Conservation (phyloP, 1,140 invertebrate species). For the Odontomachus brunneus region DNA sequence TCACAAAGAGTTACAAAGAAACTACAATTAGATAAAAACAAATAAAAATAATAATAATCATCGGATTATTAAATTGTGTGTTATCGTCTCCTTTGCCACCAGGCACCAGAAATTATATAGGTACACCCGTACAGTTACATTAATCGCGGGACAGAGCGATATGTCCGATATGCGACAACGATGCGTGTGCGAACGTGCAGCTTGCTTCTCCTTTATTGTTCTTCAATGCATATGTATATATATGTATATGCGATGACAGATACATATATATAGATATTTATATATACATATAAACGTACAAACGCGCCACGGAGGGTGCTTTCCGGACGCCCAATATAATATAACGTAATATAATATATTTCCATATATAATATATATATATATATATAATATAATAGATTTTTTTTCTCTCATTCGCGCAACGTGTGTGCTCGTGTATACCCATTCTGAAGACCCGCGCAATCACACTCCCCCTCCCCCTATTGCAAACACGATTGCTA, state of each 20-base stretch:
- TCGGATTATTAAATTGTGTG: constrained; percentile 68
- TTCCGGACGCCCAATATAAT: neutral
- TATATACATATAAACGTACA: constrained; percentile 52
- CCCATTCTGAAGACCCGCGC: constrained; percentile 39
- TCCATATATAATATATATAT: constrained; percentile 61
- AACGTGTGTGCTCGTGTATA: constrained; percentile 52
- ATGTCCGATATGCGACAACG: constrained; percentile 64
- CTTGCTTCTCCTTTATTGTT: constrained; percentile 65
- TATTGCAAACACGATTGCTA: constrained; percentile 47
- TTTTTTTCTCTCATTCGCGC: constrained; percentile 57
- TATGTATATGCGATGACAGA: constrained; percentile 53
- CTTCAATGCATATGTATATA: constrained; percentile 61
- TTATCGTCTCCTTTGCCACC: constrained; percentile 77
- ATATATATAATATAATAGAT: constrained; percentile 73
- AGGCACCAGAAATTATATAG: constrained; percentile 79
- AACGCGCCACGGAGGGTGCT: neutral
- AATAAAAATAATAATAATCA: constrained; percentile 82
- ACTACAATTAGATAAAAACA: constrained; percentile 85
- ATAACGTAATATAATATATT: constrained; percentile 4
- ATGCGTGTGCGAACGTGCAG: constrained; percentile 63
- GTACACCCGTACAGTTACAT: constrained; percentile 76
- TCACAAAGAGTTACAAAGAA: constrained; percentile 86
- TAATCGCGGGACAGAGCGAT: constrained; percentile 53
- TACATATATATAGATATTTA: constrained; percentile 60
- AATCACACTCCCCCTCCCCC: constrained; percentile 18